Evolutionary conservation across 2,113 vertebrate genomes (phyloP).

Genomic region (Athene noctua): DNA sequence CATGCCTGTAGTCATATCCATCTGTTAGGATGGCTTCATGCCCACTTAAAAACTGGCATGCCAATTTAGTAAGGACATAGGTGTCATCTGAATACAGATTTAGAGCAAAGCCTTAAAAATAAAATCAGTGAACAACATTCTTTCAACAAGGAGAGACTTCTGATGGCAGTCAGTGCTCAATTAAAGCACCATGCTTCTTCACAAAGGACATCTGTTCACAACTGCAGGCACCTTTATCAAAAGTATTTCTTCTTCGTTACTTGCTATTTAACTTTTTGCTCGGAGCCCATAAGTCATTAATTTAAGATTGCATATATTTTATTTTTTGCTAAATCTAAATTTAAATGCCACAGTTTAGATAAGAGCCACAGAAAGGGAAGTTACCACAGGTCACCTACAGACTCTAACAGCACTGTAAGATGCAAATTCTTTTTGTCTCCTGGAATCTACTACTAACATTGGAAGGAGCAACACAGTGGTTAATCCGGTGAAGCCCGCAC

Average conservation of each 20-base stretch:
- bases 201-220: constrained; percentile 19
- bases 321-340: background rate
- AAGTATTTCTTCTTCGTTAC: background rate
- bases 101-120: constrained; percentile 39
- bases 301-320: background rate
- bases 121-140: background rate
- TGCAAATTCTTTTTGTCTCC: background rate
- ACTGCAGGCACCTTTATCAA: background rate
- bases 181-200: background rate
- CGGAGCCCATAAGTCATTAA: background rate
- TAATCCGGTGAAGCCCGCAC: background rate
- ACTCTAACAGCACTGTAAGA: background rate
- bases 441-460: accelerated
- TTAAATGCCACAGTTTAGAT: background rate
- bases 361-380: background rate
- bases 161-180: background rate
- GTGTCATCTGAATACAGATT: constrained; percentile 45
- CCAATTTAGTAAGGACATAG: constrained; percentile 51
- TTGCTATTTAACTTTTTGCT: background rate
- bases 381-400: background rate
- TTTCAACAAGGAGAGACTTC: background rate
- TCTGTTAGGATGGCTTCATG: constrained; percentile 55
- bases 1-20: constrained; percentile 41
- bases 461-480: background rate
- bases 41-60: constrained; percentile 3